These are phyloP conservation scores for Meteorus cinctellus DNA, from an alignment of 2,888 invertebrate genomes.

Conservation along the genomic window DNA sequence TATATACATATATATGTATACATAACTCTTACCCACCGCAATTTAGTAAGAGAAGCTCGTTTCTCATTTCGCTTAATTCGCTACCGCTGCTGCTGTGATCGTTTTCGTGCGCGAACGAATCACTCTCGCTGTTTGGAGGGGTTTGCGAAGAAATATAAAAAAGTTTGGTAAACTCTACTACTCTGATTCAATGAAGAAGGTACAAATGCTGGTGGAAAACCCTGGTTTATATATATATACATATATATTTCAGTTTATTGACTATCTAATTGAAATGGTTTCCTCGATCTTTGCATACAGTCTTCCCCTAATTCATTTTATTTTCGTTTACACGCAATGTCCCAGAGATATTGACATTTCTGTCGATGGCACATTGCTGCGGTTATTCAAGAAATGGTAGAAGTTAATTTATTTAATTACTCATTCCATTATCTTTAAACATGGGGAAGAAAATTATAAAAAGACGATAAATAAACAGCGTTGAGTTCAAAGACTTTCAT, in stretches of 20 bases:
- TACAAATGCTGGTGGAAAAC: constrained; percentile 9
- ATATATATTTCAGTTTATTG: constrained; percentile 42
- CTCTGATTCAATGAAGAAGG: constrained; percentile 46
- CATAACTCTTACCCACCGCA: constrained; percentile 54
- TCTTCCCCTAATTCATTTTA: constrained; percentile 19
- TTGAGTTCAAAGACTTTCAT: too few species aligned
- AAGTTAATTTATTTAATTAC: too few species aligned
- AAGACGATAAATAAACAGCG: too few species aligned
- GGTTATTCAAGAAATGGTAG: too few species aligned
- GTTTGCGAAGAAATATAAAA: constrained; percentile 13
- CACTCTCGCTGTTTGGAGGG: not conserved
- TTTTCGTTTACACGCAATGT: not conserved
- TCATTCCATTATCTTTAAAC: too few species aligned
- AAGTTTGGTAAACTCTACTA: constrained; percentile 35
- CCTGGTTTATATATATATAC: not conserved
- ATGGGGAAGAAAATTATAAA: too few species aligned
- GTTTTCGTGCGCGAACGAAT: constrained; percentile 38
- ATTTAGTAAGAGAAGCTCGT: constrained; percentile 68
- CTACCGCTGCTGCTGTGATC: constrained; percentile 47
- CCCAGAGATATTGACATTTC: too few species aligned
- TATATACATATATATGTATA: constrained; percentile 43
- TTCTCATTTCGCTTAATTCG: constrained; percentile 65
- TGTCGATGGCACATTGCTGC: too few species aligned
- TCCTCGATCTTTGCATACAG: constrained; percentile 44
- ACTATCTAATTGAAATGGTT: constrained; percentile 60